phyloP scores from a whole-genome alignment of 2,113 vertebrate genomes.

The Cyphomyrus plagiostoma region DNA sequence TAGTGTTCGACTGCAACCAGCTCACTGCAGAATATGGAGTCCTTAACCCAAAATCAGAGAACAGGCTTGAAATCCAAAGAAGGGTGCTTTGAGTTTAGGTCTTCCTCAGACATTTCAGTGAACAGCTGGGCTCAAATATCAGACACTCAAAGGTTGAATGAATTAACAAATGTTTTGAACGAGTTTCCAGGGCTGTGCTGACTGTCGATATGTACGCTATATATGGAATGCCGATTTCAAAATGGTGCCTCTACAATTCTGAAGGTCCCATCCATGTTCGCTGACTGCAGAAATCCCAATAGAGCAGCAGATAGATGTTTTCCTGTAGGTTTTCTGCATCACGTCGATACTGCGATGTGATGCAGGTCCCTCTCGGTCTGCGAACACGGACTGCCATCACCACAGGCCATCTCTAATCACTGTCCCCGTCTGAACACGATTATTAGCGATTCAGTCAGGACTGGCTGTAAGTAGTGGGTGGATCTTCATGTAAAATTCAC shows the following conservation, averaged over 20 bases:
- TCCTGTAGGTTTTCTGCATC: neutral
- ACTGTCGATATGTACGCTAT: neutral
- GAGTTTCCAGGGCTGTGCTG: neutral
- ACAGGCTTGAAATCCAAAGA: neutral
- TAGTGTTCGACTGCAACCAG: neutral
- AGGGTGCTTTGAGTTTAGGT: neutral
- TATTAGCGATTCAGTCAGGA: slow-evolving; percentile 42
- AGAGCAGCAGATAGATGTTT: neutral
- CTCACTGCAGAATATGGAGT: neutral
- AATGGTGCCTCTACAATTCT: neutral
- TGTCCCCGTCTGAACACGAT: slow-evolving; percentile 41
- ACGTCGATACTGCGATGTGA: neutral
- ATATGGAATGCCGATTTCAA: neutral
- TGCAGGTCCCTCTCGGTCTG: neutral
- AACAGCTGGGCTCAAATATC: neutral
- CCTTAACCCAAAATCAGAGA: neutral
- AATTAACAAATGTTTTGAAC: neutral
- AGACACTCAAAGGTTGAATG: neutral
- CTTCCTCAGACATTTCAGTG: neutral
- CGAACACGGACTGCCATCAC: slow-evolving; percentile 7
- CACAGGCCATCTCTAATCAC: slow-evolving; percentile 33
- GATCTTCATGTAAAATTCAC: slow-evolving; percentile 72
- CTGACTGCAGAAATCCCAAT: neutral
- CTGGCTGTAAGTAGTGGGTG: slow-evolving; percentile 55
- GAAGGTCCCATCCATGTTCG: neutral